A percentile compares a stretch with the other conserved stretches of the same genome.
These are phyloP conservation scores for Circaetus cinerascens DNA, from an alignment of 2,113 vertebrate species.

Conservation along the genomic window DNA sequence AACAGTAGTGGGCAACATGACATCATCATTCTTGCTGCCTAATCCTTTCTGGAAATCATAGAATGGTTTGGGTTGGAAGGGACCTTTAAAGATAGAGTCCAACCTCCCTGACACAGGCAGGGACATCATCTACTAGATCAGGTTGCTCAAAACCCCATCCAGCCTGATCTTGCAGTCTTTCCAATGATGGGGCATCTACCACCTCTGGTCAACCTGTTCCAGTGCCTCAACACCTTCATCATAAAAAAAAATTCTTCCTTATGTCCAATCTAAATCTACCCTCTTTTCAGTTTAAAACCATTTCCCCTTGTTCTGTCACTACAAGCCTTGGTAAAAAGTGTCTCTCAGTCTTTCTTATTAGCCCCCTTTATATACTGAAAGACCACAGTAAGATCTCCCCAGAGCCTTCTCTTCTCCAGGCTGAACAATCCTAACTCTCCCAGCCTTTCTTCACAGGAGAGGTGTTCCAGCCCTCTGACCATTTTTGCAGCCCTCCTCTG, in stretches of 20 bases:
- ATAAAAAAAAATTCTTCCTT: background rate
- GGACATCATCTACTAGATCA: background rate
- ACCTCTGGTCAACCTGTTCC: background rate
- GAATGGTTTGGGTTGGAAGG: background rate
- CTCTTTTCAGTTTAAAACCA: background rate
- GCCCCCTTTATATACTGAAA: background rate
- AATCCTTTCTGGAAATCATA: background rate
- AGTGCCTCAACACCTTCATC: rapidly evolving
- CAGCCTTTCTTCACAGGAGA: background rate
- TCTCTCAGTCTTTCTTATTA: background rate
- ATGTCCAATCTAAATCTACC: background rate
- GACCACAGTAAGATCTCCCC: rapidly evolving
- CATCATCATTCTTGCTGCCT: background rate
- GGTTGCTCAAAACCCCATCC: background rate
- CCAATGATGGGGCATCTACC: background rate
- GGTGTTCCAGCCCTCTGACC: background rate
- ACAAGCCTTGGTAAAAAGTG: background rate
- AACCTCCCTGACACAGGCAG: background rate
- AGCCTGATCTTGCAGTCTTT: background rate
- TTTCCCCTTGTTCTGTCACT: too few relatives aligned
- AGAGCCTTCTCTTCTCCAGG: background rate
- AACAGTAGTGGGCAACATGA: background rate
- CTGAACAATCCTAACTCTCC: background rate
- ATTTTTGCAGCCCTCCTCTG: background rate
- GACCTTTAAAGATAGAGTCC: background rate